Base-by-base conservation (phyloP, 2,113 vertebrate species). In the Muntiacus reevesi region DNA sequence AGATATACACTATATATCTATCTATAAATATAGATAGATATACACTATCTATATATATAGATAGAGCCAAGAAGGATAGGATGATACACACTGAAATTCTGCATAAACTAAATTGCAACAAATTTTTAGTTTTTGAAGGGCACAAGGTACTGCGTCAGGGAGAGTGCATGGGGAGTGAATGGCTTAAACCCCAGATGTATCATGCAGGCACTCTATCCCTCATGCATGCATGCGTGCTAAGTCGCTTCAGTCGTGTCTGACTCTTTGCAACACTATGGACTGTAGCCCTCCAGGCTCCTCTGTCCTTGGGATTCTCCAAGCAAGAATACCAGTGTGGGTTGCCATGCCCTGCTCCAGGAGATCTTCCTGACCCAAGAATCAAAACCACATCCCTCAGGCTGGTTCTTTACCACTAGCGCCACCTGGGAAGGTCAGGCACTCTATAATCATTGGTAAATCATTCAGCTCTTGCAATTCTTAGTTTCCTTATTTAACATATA, bases 171-270 rank as follows among this genome's bases (percentile, higher is more conserved):
- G 36, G 25, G 62, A 76, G 7, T 33, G 30, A 87, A 19, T 40
- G 2, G 7, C 36, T 7, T 15, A 55, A 40, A 67, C n/a, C 13
- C 6, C 7, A 54, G 1, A 8, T 52, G 33, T 59, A 14, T 3
- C 30, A 28, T 7, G 7, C 8, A 33, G 7, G 17, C 9, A 19
- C 21, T 71, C 25, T 54, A 16, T 54, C n/a, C 67, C n/a, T 71
- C n/a, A 71, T 12, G 67, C n/a, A 71, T 40, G n/a, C 5, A 40
- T 40, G n/a, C 6, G 1, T 40, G 4, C 19, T 71, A 71, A 71
- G 1, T 40, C 2, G 0, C 36, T 40, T 71, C 9, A 40, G 67
- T 40, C 17, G 0, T 40, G 36, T 74, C 36, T 40, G n/a, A 40
- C 10, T 3, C 21, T 74, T 74, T 13, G 19, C 36, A 25, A 74